Evolutionary conservation across 1,140 invertebrate genomes (phyloP), one percentile per base, ranked within the genome.

Genomic region (Orussus abietinus): DNA sequence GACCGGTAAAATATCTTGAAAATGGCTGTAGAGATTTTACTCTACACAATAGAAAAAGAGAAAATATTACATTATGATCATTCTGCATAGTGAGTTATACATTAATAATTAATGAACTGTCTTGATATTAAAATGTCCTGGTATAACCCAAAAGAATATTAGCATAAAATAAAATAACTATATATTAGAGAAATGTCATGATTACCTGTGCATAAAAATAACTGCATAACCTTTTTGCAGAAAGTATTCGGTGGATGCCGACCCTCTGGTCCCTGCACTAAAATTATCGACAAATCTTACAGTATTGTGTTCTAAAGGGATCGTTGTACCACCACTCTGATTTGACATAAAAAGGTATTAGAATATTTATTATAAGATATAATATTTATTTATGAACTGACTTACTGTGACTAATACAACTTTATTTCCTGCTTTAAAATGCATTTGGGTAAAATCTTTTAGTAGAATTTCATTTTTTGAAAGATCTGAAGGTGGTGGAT

Each of bases 271-370:
- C 22, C 96, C 96, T 10, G 90, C 88, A 69, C 94, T 98, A 71
- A 99, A 99, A 76, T 99, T 99, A 62, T 99, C 96, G 29, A 99
- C 90, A 74, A 91, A 99, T 32, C 96, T 78, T 0, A 99, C 96
- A 3, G 94, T 97, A 57, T 96, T 95, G 56, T 93, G 88, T 64
- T 99, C 96, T 31, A 99, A 70, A 1, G 96, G 96, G 2, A 98
- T 91, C 15, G 89, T 96, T 12, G 96, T 98, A 19, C 96, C 96
- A 13, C 95, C 95, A 55, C 92, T 96, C 88, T 89, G 64, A 10
- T 40, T 54, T 42, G 40, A 45, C 12, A 42, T 17, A 43, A 35
- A 29, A n/a, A n/a, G n/a, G n/a, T n/a, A n/a, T n/a, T n/a, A n/a
- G n/a, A n/a, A 35, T 20, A 17, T 44, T 21, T 7, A 11, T 5